Conservation (phyloP, 2,113 vertebrate species). For the Coreoperca whiteheadi region DNA sequence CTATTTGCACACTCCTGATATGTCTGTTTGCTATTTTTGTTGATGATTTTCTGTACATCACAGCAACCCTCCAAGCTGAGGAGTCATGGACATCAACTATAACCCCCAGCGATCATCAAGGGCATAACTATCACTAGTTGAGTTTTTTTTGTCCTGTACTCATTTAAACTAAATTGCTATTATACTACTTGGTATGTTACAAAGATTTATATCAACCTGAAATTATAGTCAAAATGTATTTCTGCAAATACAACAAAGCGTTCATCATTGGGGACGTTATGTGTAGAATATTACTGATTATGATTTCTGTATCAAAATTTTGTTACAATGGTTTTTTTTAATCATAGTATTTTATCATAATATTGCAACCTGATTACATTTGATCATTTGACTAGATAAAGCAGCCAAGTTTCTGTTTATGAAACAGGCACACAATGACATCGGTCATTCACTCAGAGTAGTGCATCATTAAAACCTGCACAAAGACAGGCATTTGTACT, state of each 20-base stretch:
- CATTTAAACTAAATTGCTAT: background rate
- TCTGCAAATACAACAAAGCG: background rate
- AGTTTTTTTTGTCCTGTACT: background rate
- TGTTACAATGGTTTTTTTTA: background rate
- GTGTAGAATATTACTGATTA: background rate
- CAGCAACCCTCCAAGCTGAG: background rate
- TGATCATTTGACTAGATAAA: background rate
- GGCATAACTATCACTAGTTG: background rate
- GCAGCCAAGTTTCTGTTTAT: background rate
- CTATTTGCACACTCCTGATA: conserved; percentile 6
- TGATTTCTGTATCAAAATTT: background rate
- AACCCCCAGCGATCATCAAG: background rate
- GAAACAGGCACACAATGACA: background rate
- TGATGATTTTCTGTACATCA: background rate
- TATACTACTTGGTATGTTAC: background rate
- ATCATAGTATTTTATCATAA: background rate
- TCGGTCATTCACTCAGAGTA: background rate
- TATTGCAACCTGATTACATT: background rate
- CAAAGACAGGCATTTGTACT: background rate
- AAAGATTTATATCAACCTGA: background rate
- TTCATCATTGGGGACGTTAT: background rate
- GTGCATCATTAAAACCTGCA: background rate
- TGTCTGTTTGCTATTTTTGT: background rate
- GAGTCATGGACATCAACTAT: background rate
- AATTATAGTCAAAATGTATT: background rate